Conservation (phyloP, 2,797 vertebrate species). For the Peromyscus eremicus region DNA sequence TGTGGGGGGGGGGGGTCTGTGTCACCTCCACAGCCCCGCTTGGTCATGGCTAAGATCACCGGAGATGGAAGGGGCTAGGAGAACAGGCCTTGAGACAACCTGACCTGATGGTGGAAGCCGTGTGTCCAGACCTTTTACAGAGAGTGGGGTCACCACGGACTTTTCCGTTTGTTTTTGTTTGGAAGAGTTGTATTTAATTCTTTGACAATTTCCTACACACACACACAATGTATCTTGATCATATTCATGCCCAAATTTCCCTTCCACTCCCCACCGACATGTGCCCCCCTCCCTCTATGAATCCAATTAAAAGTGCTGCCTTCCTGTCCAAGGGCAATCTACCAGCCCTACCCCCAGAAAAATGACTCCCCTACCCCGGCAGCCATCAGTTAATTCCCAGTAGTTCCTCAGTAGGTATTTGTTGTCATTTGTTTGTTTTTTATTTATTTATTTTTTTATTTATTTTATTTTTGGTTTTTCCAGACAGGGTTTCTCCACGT, state of each 20-base stretch:
- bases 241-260: not conserved
- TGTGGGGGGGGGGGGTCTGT: no score
- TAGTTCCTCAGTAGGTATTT: not conserved
- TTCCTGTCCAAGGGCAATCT: not conserved
- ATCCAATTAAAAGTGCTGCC: not conserved
- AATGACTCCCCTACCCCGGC: not conserved
- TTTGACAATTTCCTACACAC: not conserved
- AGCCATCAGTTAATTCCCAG: not conserved
- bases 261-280: not conserved
- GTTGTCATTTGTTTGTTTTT: not conserved
- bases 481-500: no score
- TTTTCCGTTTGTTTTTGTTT: not conserved
- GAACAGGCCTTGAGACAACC: not conserved
- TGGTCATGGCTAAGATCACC: not conserved
- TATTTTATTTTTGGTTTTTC: no score
- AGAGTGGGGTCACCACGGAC: not conserved
- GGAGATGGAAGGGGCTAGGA: not conserved
- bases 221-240: not conserved
- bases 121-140: not conserved
- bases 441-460: no score
- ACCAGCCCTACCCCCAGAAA: not conserved
- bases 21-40: not conserved
- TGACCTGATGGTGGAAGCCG: not conserved
- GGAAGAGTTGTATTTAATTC: not conserved
- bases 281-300: not conserved